A percentile compares a stretch with the other conserved stretches of the same genome.
These are phyloP conservation scores for Sphaerodactylus townsendi DNA, from an alignment of 2,113 vertebrate genomes.

Conservation along the genomic window DNA sequence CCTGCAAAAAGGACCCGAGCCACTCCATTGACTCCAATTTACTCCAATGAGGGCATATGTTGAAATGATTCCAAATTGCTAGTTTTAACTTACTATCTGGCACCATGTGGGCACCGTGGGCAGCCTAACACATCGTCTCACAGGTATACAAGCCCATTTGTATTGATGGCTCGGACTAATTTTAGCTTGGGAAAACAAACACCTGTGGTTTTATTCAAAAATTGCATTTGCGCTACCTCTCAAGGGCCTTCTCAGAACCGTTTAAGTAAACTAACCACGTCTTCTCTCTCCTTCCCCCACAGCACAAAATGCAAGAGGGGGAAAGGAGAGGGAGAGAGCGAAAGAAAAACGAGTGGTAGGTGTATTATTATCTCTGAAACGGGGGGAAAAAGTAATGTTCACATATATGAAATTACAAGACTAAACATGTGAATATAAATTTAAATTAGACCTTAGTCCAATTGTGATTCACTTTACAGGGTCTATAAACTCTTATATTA, in stretches of 20 bases:
- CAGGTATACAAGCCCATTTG: constrained; percentile 45
- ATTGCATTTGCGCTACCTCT: constrained; percentile 60
- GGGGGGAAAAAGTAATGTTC: constrained; percentile 1
- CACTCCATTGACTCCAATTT: constrained; percentile 48
- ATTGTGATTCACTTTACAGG: constrained; percentile 14
- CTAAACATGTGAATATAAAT: constrained; percentile 18
- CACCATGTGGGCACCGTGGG: constrained; percentile 48
- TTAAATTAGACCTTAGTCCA: constrained; percentile 27
- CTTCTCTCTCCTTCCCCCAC: background rate
- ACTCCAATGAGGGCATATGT: constrained; percentile 39
- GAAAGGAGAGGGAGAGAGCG: background rate
- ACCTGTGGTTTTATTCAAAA: constrained; percentile 67
- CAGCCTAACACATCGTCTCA: constrained; percentile 34
- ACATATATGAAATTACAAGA: constrained; percentile 23
- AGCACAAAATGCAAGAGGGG: background rate
- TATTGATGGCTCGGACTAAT: constrained; percentile 54
- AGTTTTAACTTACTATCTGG: constrained; percentile 54
- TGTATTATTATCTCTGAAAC: constrained; percentile 34
- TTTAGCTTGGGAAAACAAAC: constrained; percentile 72
- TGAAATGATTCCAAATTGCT: constrained; percentile 67
- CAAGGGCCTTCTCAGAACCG: constrained; percentile 48
- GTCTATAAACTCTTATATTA: constrained; percentile 32
- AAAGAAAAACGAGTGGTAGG: constrained; percentile 31
- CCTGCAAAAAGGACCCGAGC: constrained; percentile 14
- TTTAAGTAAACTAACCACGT: constrained; percentile 59